These are phyloP conservation scores for Caenorhabditis sp. DNA, from an alignment of 2,888 invertebrate species.

Conservation along the genomic window DNA sequence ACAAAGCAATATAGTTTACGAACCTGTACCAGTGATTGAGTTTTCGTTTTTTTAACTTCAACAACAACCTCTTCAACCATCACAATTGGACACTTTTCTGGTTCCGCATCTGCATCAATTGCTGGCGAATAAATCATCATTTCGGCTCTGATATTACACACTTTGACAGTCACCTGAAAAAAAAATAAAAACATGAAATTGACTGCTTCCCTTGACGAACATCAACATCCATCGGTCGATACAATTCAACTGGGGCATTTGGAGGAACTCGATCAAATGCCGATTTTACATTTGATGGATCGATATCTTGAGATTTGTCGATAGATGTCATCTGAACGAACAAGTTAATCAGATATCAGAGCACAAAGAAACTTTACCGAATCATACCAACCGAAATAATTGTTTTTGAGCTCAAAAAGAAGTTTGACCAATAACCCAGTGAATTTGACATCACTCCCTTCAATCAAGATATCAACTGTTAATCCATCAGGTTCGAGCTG, in stretches of 20 bases:
- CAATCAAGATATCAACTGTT: slow-evolving; percentile 89
- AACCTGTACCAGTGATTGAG: slow-evolving; percentile 89
- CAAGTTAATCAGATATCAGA: no score
- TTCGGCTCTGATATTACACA: slow-evolving; percentile 95
- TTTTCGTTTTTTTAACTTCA: slow-evolving; percentile 93
- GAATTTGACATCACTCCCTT: slow-evolving; percentile 87
- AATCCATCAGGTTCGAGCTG: slow-evolving; percentile 87
- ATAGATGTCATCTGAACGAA: slow-evolving; percentile 37
- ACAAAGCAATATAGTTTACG: no score
- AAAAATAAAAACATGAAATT: not conserved
- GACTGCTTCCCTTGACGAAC: no score
- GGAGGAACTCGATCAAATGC: slow-evolving; percentile 34
- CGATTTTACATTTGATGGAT: slow-evolving; percentile 20
- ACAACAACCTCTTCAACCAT: slow-evolving; percentile 79
- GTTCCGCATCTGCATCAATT: slow-evolving; percentile 16
- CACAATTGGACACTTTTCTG: slow-evolving; percentile 56
- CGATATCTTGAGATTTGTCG: slow-evolving; percentile 16
- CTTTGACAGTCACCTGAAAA: slow-evolving; percentile 64
- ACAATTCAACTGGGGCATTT: slow-evolving; percentile 42
- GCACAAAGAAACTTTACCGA: slow-evolving; percentile 50
- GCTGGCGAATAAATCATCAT: slow-evolving; percentile 50
- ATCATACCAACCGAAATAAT: slow-evolving; percentile 96
- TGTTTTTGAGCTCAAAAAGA: slow-evolving; percentile 78
- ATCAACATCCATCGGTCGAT: slow-evolving; percentile 58
- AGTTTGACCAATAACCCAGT: slow-evolving; percentile 88